Base-by-base conservation (phyloP, 1,140 invertebrate genomes). In the Rhagoletis zephyria region DNA sequence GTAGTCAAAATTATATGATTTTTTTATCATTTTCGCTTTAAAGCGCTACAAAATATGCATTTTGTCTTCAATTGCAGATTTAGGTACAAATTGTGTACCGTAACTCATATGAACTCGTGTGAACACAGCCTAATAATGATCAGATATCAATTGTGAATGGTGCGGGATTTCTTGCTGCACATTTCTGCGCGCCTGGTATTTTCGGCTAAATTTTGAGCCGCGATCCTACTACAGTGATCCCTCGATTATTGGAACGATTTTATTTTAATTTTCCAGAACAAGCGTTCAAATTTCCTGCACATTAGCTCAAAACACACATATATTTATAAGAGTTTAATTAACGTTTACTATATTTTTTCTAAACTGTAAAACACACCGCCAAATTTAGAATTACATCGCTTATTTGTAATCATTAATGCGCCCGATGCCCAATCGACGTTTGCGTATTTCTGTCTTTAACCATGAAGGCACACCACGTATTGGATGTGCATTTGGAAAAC, bases 401-500 rank as follows among this genome's bases (percentile, higher is more conserved):
- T 56, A 81, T 59, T 81, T 81, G 59, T 92, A 91, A 90, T 97
- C 96, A 93, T 96, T 96, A 3, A 96, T 93, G 90, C 96, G 94
- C 9, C 96, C 96, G 91, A 94, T 94, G 61, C 94, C 94, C 56
- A 96, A 87, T 87, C 96, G 94, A 85, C 95, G 95, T 89, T 96
- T 96, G 88, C 91, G 94, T 9, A 95, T 95, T 91, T 97, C 95
- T 0, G 95, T 91, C 90, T 94, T 96, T 42, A 96, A 91, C 97
- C 97, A 98, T 1, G 95, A 95, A 1, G 97, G 97, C 89, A 95
- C 93, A 74, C 93, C 91, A 6, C 90, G 88, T n/a, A 95, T 93
- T 16, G 93, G 90, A 88, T 96, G 94, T 14, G 96, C 96, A 91
- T 96, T 96, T 10, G 97, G 98, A 93, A 96, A 98, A 87, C 95